A percentile compares a stretch with the other conserved stretches of the same genome.
phyloP scores from a whole-genome alignment of 2,888 invertebrate genomes.

The Tetanocera ferruginea region DNA sequence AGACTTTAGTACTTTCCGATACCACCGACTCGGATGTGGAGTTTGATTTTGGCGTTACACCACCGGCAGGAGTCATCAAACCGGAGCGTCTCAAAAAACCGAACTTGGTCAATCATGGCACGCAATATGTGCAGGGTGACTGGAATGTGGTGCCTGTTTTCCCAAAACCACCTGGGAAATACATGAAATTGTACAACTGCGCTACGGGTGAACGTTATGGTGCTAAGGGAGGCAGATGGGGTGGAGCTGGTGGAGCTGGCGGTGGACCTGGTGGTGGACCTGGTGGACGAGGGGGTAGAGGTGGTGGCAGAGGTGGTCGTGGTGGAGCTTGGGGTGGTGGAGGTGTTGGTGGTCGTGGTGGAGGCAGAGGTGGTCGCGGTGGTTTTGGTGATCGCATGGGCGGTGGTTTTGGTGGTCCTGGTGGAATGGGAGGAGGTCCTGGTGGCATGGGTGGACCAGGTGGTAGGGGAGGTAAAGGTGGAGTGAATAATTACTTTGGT shows the following conservation, averaged over 20 bases:
- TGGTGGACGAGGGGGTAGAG: conserved; percentile 29
- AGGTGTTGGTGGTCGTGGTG: conserved; percentile 14
- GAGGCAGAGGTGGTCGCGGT: conserved; percentile 5
- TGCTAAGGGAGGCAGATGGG: conserved; percentile 42
- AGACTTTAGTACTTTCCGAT: conserved; percentile 61
- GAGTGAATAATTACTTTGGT: conserved; percentile 28
- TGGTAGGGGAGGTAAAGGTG: conserved; percentile 28
- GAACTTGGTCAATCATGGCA: conserved; percentile 73
- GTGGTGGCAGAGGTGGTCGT: conserved; percentile 40
- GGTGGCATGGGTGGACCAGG: conserved; percentile 13
- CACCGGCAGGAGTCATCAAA: conserved; percentile 78
- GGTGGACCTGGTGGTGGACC: conserved; percentile 36
- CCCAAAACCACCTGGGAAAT: conserved; percentile 58
- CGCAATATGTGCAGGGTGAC: conserved; percentile 75
- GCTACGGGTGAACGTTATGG: conserved; percentile 56
- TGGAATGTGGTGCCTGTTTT: conserved; percentile 61
- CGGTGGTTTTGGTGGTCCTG: conserved; percentile 21
- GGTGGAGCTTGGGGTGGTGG: neutral
- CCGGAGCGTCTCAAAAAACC: conserved; percentile 71
- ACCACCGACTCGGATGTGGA: conserved; percentile 73
- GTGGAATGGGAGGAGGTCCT: conserved; percentile 13
- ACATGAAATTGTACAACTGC: conserved; percentile 58
- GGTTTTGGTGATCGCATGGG: neutral
- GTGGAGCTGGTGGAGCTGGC: conserved; percentile 38
- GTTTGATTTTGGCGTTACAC: conserved; percentile 80